A percentile compares a stretch with the other conserved stretches of the same genome.
phyloP scores from a whole-genome alignment of 2,797 vertebrate species.

The Florisuga fusca region DNA sequence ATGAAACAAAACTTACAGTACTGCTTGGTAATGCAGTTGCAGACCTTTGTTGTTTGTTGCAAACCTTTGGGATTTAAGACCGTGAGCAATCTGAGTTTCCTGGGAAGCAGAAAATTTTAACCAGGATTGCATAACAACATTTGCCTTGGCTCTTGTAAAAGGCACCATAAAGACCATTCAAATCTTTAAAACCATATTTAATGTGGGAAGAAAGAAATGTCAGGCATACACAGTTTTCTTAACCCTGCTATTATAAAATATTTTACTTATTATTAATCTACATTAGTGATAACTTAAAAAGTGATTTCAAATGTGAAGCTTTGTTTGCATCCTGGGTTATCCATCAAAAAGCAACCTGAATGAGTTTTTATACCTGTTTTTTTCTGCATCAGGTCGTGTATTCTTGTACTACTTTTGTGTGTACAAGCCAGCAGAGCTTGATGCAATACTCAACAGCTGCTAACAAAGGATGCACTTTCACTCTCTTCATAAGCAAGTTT shows the following conservation, averaged over 20 bases:
- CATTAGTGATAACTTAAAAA: neutral
- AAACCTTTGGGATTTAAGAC: neutral
- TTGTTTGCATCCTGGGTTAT: neutral
- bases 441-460: neutral
- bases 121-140: neutral
- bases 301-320: neutral
- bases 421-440: neutral
- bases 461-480: neutral
- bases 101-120: neutral
- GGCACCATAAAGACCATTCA: neutral
- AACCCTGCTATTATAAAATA: neutral
- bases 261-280: neutral
- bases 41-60: neutral
- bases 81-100: neutral
- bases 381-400: neutral
- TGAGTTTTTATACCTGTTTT: neutral
- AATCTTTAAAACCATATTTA: neutral
- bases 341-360: neutral
- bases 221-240: neutral
- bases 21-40: fast-evolving
- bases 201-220: neutral
- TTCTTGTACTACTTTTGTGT: neutral
- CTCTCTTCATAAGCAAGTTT: neutral
- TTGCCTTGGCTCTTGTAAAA: neutral
- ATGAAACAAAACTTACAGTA: neutral